Evolutionary conservation across 2,888 invertebrate species (phyloP), one percentile per base, ranked within the genome.

Genomic region (Autographa pulchrina): DNA sequence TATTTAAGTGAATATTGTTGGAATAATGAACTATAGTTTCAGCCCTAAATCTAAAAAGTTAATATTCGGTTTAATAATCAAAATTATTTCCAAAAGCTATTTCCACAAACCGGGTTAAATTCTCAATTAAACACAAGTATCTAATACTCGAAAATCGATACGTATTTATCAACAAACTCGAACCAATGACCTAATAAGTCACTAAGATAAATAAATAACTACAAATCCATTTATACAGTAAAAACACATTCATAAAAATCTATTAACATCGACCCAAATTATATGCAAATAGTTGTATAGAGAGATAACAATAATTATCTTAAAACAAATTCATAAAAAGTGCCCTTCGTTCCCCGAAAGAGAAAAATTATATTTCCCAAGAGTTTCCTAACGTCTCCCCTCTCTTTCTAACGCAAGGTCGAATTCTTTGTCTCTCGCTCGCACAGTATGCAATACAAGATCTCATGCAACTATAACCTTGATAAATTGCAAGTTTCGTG

Each of bases 401-500:
- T 94, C 96, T 92, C 93, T 88, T 82, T 94, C 88, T 81, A 83
- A 89, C 92, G 87, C 93, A 93, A 94, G 92, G 93, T 92, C 92
- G 91, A 81, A 81, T 74, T 83, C 88, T 87, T 86, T 85, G 81
- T 82, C 85, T 93, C 94, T 88, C 92, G 77, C 90, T 95, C 94
- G 84, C 94, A 92, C 94, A 88, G 91, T 93, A 92, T 95, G 95
- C 94, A 94, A 94, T 89, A 92, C 90, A 89, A 93, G 92, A 94
- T 94, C 94, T 95, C 94, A 94, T 96, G 95, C 95, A 95, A 94
- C 92, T 90, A 88, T 82, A 93, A 93, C 96, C 96, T 95, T 96
- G 96, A 93, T 94, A 93, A 91, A 93, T 92, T 94, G 94, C 94
- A 94, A 94, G 93, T 94, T 96, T 96, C 95, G 95, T 93, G 94